phyloP scores from a whole-genome alignment of 2,797 vertebrate genomes.

The Coregonus ussuriensis region DNA sequence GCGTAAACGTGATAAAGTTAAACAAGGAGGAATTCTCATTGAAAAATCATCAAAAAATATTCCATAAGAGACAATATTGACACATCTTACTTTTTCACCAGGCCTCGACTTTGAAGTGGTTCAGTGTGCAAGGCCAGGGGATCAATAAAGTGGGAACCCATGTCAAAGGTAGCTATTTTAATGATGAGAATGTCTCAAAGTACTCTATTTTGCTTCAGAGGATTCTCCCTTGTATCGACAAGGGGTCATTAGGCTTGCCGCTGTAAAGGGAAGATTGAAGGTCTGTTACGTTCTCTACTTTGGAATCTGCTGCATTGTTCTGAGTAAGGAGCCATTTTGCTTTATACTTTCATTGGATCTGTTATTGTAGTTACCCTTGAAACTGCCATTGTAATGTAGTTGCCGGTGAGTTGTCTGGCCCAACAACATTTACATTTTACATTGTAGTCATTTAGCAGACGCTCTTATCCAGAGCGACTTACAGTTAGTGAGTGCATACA shows the following conservation, averaged over 20 bases:
- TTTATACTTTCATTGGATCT: not conserved
- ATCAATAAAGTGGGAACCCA: slow-evolving; percentile 29
- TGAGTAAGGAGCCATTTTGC: no score
- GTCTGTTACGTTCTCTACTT: slow-evolving; percentile 20
- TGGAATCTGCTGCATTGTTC: no score
- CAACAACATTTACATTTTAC: not conserved
- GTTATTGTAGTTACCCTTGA: not conserved
- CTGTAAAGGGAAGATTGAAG: slow-evolving; percentile 40
- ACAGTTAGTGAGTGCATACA: no score
- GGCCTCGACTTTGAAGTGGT: slow-evolving; percentile 28
- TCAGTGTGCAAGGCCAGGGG: slow-evolving; percentile 18
- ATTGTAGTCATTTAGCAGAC: no score
- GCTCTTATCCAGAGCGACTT: no score
- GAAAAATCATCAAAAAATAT: slow-evolving; percentile 21
- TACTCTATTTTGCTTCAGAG: slow-evolving; percentile 52
- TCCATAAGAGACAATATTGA: slow-evolving; percentile 32
- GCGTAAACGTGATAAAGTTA: slow-evolving; percentile 40
- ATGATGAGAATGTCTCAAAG: slow-evolving; percentile 59
- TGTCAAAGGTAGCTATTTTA: slow-evolving; percentile 52
- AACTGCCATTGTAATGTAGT: not conserved
- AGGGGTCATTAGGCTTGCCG: slow-evolving; percentile 31
- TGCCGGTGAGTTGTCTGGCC: not conserved
- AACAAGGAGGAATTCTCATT: slow-evolving; percentile 34
- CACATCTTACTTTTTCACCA: slow-evolving; percentile 22
- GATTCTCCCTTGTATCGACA: slow-evolving; percentile 41